These are phyloP conservation scores for Venustaconcha ellipsiformis DNA, from an alignment of 1,140 invertebrate species.

Conservation along the genomic window DNA sequence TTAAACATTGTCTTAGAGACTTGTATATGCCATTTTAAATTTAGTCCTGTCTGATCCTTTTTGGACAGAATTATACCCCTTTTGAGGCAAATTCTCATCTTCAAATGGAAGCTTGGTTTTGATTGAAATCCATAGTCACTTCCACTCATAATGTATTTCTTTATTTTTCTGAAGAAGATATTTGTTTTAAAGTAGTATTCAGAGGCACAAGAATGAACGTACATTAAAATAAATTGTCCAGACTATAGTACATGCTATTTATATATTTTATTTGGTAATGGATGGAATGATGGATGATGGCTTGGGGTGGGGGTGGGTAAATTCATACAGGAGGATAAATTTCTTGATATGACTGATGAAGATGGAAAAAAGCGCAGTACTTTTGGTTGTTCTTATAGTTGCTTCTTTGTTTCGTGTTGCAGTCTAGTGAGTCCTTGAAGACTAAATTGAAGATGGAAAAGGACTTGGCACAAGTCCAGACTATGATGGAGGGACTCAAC, in stretches of 20 bases:
- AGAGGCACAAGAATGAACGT: neutral
- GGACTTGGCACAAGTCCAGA: constrained; percentile 85
- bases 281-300: neutral
- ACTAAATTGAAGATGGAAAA: constrained; percentile 75
- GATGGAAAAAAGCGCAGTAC: neutral
- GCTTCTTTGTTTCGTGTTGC: constrained; percentile 10
- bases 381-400: neutral
- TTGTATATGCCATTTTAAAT: no score
- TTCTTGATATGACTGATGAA: constrained; percentile 2
- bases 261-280: neutral
- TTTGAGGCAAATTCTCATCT: no score
- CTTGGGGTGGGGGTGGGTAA: no score
- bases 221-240: neutral
- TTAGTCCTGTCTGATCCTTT: no score
- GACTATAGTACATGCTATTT: neutral
- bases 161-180: neutral
- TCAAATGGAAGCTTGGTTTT: no score
- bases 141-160: neutral
- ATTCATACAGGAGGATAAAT: neutral
- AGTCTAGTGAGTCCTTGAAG: constrained; percentile 64
- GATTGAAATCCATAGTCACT: neutral
- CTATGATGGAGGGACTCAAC: constrained; percentile 85
- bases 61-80: no score
- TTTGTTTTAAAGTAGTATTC: neutral
- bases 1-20: no score